Evolutionary conservation across 2,888 invertebrate genomes (phyloP).

Genomic region (Plagiodera versicolora): DNA sequence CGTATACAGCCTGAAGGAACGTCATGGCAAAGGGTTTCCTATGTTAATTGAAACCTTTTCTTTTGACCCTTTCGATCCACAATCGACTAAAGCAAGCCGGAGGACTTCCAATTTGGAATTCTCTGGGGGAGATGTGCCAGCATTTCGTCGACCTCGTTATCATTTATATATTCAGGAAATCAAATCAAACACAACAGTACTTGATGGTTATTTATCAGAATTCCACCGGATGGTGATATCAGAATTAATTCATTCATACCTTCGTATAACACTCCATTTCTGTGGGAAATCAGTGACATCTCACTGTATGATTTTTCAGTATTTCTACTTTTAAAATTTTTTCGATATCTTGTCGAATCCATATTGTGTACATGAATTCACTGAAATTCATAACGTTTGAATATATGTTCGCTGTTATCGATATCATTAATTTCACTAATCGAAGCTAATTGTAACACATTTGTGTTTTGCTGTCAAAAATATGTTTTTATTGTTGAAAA

Average conservation of each 20-base stretch:
- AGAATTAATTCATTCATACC: neutral
- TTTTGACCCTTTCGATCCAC: constrained; percentile 41
- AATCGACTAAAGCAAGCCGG: constrained; percentile 32
- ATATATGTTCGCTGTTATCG: too few species aligned
- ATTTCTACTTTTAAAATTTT: too few species aligned
- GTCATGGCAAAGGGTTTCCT: constrained; percentile 21
- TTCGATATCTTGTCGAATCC: too few species aligned
- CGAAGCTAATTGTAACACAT: too few species aligned
- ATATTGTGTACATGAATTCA: too few species aligned
- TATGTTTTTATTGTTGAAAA: too few species aligned
- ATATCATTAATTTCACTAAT: too few species aligned
- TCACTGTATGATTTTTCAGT: too few species aligned
- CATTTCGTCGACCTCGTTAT: constrained; percentile 20
- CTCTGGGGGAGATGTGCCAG: constrained; percentile 28
- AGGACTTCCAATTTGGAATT: constrained; percentile 35
- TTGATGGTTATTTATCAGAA: constrained; percentile 21
- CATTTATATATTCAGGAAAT: constrained; percentile 31
- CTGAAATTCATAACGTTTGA: too few species aligned
- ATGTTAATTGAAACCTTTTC: constrained; percentile 33
- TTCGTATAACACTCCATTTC: neutral
- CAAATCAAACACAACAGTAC: constrained; percentile 30
- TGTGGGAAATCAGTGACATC: neutral
- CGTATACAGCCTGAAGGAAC: constrained; percentile 22
- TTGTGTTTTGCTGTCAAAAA: too few species aligned
- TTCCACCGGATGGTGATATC: neutral